These are phyloP conservation scores for Etheostoma nigrum DNA, from an alignment of 2,797 vertebrate species.

Conservation along the genomic window DNA sequence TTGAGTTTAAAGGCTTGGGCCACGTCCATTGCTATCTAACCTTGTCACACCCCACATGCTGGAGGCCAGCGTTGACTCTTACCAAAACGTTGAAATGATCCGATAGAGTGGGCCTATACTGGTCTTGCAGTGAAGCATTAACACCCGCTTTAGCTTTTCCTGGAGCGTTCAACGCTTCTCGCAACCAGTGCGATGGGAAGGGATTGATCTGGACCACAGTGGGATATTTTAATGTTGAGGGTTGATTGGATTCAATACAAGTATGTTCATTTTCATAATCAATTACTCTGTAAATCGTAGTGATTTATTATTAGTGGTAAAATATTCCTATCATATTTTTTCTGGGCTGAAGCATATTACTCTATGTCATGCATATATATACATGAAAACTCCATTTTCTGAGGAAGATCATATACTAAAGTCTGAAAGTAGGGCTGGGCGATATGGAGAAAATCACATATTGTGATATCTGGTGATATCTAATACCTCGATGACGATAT, in stretches of 20 bases:
- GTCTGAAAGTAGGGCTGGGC: too few species aligned
- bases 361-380: too few species aligned
- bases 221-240: neutral
- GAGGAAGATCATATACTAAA: neutral
- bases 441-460: too few species aligned
- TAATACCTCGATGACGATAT: too few species aligned
- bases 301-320: too few species aligned
- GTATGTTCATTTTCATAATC: neutral
- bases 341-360: neutral
- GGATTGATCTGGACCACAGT: neutral
- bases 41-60: constrained; percentile 59
- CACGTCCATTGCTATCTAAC: constrained; percentile 62
- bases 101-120: neutral
- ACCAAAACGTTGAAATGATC: constrained; percentile 7
- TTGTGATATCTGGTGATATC: too few species aligned
- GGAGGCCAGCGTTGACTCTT: constrained; percentile 39
- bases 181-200: neutral
- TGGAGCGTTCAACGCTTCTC: neutral
- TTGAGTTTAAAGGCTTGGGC: constrained; percentile 41
- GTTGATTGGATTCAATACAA: neutral
- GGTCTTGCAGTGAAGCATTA: neutral
- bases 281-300: too few species aligned
- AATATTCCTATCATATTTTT: neutral
- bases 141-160: neutral
- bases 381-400: neutral